Conservation (phyloP, 2,113 vertebrate genomes). For the Tyrannus savana region DNA sequence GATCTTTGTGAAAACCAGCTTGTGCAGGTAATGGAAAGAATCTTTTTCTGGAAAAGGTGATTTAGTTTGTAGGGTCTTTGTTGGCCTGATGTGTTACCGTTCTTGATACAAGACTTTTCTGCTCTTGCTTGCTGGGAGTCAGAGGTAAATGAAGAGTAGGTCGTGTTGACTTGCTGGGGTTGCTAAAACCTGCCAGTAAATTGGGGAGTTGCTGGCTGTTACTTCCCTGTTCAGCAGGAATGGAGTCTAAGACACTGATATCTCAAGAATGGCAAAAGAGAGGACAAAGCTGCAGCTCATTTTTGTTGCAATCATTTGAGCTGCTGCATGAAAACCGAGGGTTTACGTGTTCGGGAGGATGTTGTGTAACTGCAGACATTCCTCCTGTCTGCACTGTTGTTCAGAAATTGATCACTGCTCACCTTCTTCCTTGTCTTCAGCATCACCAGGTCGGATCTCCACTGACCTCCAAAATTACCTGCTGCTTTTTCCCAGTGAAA, state of each 20-base stretch:
- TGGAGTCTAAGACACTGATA: background rate
- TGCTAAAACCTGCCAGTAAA: background rate
- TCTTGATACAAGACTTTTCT: background rate
- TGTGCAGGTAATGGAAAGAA: background rate
- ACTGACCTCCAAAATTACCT: background rate
- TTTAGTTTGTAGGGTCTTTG: background rate
- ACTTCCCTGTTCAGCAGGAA: background rate
- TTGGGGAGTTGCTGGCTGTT: background rate
- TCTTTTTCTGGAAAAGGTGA: background rate
- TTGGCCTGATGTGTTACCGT: background rate
- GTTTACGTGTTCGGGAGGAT: background rate
- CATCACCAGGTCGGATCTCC: background rate
- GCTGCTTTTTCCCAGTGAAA: background rate
- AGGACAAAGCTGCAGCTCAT: background rate
- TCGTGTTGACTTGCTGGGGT: background rate
- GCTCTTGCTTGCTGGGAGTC: background rate
- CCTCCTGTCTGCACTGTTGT: background rate
- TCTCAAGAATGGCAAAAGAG: background rate
- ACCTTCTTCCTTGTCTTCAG: background rate
- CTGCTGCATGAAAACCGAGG: background rate
- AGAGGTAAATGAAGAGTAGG: background rate
- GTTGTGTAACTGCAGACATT: background rate
- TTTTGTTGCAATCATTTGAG: background rate
- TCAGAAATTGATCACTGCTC: background rate
- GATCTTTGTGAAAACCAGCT: background rate